These are phyloP conservation scores for Pelodytes ibericus DNA, from an alignment of 2,797 vertebrate genomes.

Conservation along the genomic window DNA sequence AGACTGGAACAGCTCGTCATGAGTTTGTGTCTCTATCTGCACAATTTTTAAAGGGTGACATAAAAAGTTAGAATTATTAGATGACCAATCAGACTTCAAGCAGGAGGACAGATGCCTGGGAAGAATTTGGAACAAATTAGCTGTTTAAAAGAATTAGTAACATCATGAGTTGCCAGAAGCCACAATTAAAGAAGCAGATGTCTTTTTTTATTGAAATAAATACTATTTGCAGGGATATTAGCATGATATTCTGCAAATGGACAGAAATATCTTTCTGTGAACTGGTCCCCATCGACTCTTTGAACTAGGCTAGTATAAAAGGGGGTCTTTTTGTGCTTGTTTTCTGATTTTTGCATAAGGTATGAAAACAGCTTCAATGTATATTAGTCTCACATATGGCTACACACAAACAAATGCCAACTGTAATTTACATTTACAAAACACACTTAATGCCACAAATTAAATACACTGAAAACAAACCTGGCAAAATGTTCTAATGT, in stretches of 20 bases:
- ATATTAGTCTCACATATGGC: slow-evolving; percentile 11
- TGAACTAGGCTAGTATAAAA: slow-evolving; percentile 43
- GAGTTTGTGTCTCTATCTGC: no score
- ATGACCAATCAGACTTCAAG: slow-evolving; percentile 5
- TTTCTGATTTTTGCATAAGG: slow-evolving; percentile 11
- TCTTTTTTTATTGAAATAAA: slow-evolving; percentile 43
- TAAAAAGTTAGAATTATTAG: not conserved
- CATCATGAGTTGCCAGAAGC: slow-evolving; percentile 24
- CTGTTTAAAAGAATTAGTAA: slow-evolving; percentile 43
- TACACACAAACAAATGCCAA: slow-evolving; percentile 13
- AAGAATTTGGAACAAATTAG: slow-evolving; percentile 34
- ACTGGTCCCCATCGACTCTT: slow-evolving; percentile 34
- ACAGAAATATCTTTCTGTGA: slow-evolving; percentile 12
- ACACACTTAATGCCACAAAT: slow-evolving; percentile 1
- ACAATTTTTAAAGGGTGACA: not conserved
- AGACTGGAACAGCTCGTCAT: no score
- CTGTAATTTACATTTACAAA: not conserved
- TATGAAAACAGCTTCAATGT: not conserved
- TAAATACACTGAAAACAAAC: slow-evolving; percentile 1
- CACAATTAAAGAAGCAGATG: slow-evolving; percentile 48
- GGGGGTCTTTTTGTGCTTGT: no score
- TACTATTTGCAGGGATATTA: slow-evolving; percentile 37
- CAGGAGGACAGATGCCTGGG: slow-evolving; percentile 26
- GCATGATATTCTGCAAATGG: slow-evolving; percentile 37
- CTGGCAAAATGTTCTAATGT: not conserved